Conservation (phyloP, 2,113 vertebrate species). For the Pedetes capensis region DNA sequence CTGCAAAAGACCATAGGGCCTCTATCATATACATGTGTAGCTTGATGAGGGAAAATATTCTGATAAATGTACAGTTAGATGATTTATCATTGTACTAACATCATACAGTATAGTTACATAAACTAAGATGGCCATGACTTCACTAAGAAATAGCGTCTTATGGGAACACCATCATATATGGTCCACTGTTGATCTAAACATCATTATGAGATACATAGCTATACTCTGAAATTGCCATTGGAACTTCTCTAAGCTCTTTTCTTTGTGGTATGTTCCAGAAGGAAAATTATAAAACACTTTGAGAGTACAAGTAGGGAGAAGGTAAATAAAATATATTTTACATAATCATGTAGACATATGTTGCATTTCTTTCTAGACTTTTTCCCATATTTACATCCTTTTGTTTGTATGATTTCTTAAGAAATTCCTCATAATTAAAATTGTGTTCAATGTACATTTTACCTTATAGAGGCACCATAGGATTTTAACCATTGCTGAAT, state of each 20-base stretch:
- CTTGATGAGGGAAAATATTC: background rate
- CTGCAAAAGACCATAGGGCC: background rate
- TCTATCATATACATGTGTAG: background rate
- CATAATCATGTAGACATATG: background rate
- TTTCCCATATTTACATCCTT: background rate
- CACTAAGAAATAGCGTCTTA: background rate
- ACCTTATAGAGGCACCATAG: background rate
- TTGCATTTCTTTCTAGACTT: background rate
- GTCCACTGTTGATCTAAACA: background rate
- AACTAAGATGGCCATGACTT: background rate
- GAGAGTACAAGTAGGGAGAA: background rate
- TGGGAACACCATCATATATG: background rate
- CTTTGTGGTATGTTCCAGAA: background rate
- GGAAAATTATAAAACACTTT: background rate
- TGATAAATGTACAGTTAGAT: background rate
- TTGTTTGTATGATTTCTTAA: background rate
- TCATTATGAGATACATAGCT: background rate
- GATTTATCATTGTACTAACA: background rate
- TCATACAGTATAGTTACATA: background rate
- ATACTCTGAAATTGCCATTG: background rate
- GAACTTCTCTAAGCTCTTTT: background rate
- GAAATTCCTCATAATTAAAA: background rate
- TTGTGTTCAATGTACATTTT: background rate
- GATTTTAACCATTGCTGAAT: background rate
- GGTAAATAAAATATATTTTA: conserved; percentile 26